Conservation (phyloP, 1,140 invertebrate species). For the Drosophila saltans region DNA sequence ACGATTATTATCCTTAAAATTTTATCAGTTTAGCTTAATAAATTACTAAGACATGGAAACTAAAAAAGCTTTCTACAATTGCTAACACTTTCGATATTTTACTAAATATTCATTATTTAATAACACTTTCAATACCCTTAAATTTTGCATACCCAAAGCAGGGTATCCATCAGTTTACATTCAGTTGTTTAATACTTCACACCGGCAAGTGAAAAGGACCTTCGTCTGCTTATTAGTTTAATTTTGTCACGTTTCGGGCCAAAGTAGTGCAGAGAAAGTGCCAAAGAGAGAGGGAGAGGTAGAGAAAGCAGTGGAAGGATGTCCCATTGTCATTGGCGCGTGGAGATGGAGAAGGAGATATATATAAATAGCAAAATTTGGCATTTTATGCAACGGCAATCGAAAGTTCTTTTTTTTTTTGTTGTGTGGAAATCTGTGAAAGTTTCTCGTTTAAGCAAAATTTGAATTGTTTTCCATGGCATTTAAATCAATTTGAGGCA, state of each 20-base stretch:
- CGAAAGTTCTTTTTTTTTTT: constrained; percentile 43
- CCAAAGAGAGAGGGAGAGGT: neutral
- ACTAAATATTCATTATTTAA: too few species aligned
- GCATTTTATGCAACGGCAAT: constrained; percentile 58
- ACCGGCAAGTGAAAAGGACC: constrained; percentile 1
- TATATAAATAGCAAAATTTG: constrained; percentile 77
- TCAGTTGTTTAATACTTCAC: neutral
- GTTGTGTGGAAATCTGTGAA: constrained; percentile 29
- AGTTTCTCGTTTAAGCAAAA: constrained; percentile 30
- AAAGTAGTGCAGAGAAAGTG: constrained; percentile 39
- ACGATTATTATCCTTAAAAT: too few species aligned
- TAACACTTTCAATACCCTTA: too few species aligned
- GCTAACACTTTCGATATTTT: too few species aligned
- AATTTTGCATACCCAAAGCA: neutral
- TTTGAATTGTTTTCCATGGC: constrained; percentile 26
- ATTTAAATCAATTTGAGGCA: constrained; percentile 63
- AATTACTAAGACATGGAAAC: too few species aligned
- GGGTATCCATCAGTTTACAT: neutral
- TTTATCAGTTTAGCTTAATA: too few species aligned
- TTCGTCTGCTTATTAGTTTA: constrained; percentile 55
- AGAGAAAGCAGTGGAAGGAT: constrained; percentile 12
- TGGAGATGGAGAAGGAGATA: constrained; percentile 16
- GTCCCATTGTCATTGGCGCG: neutral
- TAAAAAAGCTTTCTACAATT: too few species aligned
- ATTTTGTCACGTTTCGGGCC: constrained; percentile 68